Evolutionary conservation across 1,140 invertebrate genomes (phyloP).

Genomic region (Linepithema humile): DNA sequence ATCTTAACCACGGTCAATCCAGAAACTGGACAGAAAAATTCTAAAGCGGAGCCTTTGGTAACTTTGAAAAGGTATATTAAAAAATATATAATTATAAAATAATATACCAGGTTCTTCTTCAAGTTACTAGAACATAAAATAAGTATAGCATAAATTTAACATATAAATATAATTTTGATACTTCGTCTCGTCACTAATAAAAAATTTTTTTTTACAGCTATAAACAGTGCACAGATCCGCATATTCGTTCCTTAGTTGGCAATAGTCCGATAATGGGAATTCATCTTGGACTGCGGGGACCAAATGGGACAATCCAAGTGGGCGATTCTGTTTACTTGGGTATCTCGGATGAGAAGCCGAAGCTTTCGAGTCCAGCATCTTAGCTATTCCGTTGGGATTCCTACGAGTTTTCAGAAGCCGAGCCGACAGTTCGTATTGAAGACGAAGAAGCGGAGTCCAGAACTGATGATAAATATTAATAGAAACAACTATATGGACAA

Average conservation of each 20-base stretch:
- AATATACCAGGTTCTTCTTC: too few species aligned
- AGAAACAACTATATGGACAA: too few species aligned
- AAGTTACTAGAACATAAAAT: too few species aligned
- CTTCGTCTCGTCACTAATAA: not conserved
- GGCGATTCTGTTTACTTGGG: constrained; percentile 82
- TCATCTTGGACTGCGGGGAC: constrained; percentile 78
- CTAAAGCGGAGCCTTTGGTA: constrained; percentile 85
- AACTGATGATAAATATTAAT: not conserved
- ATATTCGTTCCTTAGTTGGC: constrained; percentile 65
- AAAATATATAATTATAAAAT: not conserved
- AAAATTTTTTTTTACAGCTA: constrained; percentile 74
- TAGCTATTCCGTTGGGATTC: constrained; percentile 82
- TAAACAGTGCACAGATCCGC: constrained; percentile 77
- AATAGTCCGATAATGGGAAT: constrained; percentile 83
- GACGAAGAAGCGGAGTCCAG: constrained; percentile 48
- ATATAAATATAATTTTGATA: not conserved
- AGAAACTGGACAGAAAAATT: constrained; percentile 83
- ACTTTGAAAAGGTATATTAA: constrained; percentile 83
- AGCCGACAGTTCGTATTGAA: not conserved
- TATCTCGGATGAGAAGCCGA: constrained; percentile 63
- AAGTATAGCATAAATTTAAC: not conserved
- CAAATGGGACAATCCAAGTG: constrained; percentile 72
- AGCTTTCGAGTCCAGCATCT: constrained; percentile 72
- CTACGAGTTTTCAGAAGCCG: constrained; percentile 65
- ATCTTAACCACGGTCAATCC: constrained; percentile 86